Conservation (phyloP, 2,888 invertebrate species). For the Nomada flava region DNA sequence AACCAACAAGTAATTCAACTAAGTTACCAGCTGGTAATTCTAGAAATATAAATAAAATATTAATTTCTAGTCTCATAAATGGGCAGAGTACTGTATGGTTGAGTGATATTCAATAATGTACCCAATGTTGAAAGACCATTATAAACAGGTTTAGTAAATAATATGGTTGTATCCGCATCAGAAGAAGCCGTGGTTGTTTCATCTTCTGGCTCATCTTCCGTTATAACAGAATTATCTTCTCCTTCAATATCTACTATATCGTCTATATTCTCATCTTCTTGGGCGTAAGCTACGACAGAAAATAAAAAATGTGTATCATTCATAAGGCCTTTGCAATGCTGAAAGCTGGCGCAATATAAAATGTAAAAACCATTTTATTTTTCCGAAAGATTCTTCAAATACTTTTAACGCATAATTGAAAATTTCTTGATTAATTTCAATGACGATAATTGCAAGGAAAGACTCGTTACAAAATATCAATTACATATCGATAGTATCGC, state of each 20-base stretch:
- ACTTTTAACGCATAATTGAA: not conserved
- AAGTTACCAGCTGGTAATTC: constrained; percentile 96
- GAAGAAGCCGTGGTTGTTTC: constrained; percentile 91
- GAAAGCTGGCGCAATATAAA: too few relatives aligned
- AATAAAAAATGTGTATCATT: not conserved
- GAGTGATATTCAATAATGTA: constrained; percentile 43
- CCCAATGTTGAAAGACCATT: constrained; percentile 78
- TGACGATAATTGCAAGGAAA: not conserved
- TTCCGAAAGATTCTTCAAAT: too few relatives aligned
- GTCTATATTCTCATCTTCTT: constrained; percentile 86
- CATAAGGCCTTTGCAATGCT: too few relatives aligned
- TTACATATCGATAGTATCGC: not conserved
- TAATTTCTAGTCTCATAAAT: not conserved
- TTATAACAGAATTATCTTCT: constrained; percentile 85
- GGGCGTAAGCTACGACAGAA: constrained; percentile 86
- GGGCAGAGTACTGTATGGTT: not conserved
- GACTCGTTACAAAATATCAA: not conserved
- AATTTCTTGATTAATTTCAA: not conserved
- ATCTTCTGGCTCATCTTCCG: constrained; percentile 86
- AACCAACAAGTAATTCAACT: constrained; percentile 98
- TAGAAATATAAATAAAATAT: constrained; percentile 81
- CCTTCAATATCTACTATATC: constrained; percentile 87
- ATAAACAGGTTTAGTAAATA: constrained; percentile 92
- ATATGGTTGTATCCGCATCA: constrained; percentile 95
- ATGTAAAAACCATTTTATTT: too few relatives aligned